Percentiles rank a stretch among this genome's conserved stretches.
Conservation (phyloP, 2,888 invertebrate genomes). For the Harmothoe impar region DNA sequence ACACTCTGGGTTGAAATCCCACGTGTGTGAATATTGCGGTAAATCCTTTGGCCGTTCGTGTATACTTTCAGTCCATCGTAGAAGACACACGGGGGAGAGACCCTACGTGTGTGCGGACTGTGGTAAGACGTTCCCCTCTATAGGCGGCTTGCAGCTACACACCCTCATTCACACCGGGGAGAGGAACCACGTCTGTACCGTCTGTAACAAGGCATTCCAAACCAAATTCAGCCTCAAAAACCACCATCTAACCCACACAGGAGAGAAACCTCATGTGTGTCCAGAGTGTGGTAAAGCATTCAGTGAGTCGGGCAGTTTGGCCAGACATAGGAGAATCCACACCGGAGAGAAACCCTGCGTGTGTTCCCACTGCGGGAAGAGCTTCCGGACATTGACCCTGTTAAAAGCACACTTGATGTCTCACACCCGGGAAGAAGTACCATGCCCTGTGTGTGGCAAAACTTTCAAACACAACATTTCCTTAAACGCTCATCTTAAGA, state of each 20-base stretch:
- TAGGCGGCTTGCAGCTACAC: not conserved
- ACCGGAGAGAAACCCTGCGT: constrained; percentile 13
- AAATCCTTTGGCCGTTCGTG: no score
- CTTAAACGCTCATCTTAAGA: not conserved
- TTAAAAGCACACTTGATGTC: constrained; percentile 10
- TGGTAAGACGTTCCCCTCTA: not conserved
- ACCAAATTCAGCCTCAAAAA: not conserved
- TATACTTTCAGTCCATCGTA: no score
- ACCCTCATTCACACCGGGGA: not conserved
- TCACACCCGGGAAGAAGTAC: not conserved
- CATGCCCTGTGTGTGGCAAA: not conserved
- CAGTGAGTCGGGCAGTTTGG: not conserved
- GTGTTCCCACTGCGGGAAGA: constrained; percentile 17
- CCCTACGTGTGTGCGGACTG: not conserved
- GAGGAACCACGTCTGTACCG: not conserved
- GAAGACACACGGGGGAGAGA: not conserved
- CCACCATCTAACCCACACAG: not conserved
- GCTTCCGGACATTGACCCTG: not conserved
- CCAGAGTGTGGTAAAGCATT: constrained; percentile 23
- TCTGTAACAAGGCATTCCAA: not conserved
- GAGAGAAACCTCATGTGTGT: constrained; percentile 18
- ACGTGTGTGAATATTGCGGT: no score
- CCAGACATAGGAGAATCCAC: constrained; percentile 3
- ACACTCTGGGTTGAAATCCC: no score
- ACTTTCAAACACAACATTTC: not conserved